Conservation (phyloP, 2,888 invertebrate genomes). For the Caenorhabditis japonica region DNA sequence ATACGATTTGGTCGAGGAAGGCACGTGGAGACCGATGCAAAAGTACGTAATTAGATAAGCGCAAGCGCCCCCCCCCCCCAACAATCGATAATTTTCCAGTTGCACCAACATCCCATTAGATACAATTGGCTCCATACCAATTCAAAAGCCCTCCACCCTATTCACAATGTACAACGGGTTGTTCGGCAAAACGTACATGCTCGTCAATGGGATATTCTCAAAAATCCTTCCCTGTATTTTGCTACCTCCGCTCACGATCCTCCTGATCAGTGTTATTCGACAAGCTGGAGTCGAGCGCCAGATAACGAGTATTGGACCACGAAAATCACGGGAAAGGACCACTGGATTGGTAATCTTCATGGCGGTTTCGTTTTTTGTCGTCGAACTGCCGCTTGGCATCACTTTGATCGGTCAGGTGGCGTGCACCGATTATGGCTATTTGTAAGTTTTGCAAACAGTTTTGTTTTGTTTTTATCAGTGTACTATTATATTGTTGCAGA, state of each 20-base stretch:
- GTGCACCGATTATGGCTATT: too few relatives aligned
- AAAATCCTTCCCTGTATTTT: constrained; percentile 9
- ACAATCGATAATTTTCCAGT: constrained; percentile 7
- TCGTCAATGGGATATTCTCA: constrained; percentile 18
- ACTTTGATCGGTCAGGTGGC: too few relatives aligned
- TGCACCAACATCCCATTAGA: constrained; percentile 7
- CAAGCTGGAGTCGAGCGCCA: not conserved
- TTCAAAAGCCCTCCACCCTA: constrained; percentile 3
- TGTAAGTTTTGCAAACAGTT: too few relatives aligned
- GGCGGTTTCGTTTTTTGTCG: constrained; percentile 14
- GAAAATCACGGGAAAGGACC: constrained; percentile 1
- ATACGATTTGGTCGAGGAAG: constrained; percentile 22
- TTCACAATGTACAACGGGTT: constrained; percentile 12
- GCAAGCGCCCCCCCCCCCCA: too few relatives aligned
- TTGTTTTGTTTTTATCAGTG: too few relatives aligned
- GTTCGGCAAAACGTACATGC: constrained; percentile 12
- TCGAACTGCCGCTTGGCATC: constrained; percentile 13
- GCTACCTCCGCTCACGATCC: constrained; percentile 1
- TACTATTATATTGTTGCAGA: too few relatives aligned
- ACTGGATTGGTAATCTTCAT: constrained; percentile 8
- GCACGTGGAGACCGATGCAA: constrained; percentile 6
- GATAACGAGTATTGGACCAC: not conserved
- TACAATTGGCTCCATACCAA: not conserved
- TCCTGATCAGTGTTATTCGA: constrained; percentile 2
- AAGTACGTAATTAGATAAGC: too few relatives aligned